Base-by-base conservation (phyloP, 2,888 invertebrate genomes). In the Dryadula phaetusa region DNA sequence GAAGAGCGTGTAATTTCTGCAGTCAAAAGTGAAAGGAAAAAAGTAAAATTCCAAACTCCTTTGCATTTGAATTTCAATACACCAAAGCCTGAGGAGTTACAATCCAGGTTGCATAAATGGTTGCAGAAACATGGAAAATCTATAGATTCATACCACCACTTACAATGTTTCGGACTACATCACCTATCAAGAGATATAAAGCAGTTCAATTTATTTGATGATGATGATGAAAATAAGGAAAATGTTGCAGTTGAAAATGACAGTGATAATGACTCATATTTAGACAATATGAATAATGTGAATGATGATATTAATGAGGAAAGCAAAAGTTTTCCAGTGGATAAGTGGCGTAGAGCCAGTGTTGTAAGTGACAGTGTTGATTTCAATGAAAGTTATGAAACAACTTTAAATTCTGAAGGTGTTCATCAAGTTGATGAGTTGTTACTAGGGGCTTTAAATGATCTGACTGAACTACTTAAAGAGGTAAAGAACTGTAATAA, bases 91-190 rank as follows among this genome's bases (percentile, higher is more conserved):
- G 85, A 85, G 20, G 93, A 93, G 64, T 64, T 94, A 18, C 89
- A 88, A 67, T 69, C 79, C 0, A 81, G 88, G 62, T 76, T 94
- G 16, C 88, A 90, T 58, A 82, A 86, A 0, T 94, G 94, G 94
- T 78, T 94, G 6, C 81, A 87, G 47, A 93, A 92, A 68, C 81
- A 86, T 16, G 94, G 94, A 0, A 94, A 93, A 73, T 86, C 90
- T 0, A 54, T 93, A 0, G 83, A 88, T 53, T 84, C 88, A 0
- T 94, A 88, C 74, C 92, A 92, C 14, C 94, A 94, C 76, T 79
- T 94, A 37, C 93, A 93, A 76, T 94, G 93, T 74, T 94, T 94
- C 40, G 93, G 92, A 1, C 73, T 93, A 12, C 79, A 88, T 49
- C 86, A 89, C 61, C 60, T 88, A 14, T 64, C 79, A 0, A 79